These are phyloP conservation scores for Heteromurus nitidus DNA, from an alignment of 2,888 invertebrate species.

Conservation along the genomic window DNA sequence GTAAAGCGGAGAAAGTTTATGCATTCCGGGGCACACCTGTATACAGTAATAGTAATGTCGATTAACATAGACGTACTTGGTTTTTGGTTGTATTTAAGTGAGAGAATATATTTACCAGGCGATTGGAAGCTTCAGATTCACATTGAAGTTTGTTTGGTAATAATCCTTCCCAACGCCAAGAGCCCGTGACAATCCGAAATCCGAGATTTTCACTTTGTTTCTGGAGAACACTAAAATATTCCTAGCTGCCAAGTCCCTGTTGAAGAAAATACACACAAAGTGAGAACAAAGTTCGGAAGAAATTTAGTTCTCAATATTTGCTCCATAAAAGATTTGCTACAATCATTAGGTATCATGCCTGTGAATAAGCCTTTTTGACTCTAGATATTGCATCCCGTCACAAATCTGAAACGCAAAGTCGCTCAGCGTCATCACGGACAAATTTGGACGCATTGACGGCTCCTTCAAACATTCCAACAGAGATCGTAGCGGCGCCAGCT, in stretches of 20 bases:
- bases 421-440: constrained; percentile 93
- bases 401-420: constrained; percentile 97
- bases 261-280: constrained; percentile 74
- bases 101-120: constrained; percentile 83
- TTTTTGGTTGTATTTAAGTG: no score
- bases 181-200: constrained; percentile 96
- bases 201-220: constrained; percentile 98
- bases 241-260: constrained; percentile 94
- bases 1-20: constrained; percentile 97
- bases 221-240: constrained; percentile 98
- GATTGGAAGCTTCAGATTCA: constrained; percentile 96
- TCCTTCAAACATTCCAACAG: constrained; percentile 96
- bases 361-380: constrained; percentile 96
- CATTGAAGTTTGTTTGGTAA: constrained; percentile 98
- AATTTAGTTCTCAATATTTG: constrained; percentile 21
- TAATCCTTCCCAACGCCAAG: constrained; percentile 98
- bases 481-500: constrained; percentile 95
- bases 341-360: no score
- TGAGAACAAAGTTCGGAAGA: no score
- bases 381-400: constrained; percentile 98
- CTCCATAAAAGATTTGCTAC: constrained; percentile 66
- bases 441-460: constrained; percentile 90
- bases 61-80: not conserved
- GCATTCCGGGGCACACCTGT: constrained; percentile 93
- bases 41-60: not conserved